phyloP scores from a whole-genome alignment of 2,888 invertebrate species.

The Philaethria dido region DNA sequence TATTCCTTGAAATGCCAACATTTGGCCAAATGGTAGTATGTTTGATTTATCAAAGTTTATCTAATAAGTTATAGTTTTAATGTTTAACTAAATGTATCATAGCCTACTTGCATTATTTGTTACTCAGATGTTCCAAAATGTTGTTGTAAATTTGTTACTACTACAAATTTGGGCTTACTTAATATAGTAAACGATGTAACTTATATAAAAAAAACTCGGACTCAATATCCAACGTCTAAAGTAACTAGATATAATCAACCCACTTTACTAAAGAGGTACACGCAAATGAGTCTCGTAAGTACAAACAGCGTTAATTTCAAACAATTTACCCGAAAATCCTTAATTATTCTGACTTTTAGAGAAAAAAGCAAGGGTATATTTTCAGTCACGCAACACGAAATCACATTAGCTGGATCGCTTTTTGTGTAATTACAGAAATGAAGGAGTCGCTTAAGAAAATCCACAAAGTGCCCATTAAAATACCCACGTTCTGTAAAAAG shows the following conservation, averaged over 20 bases:
- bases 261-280: constrained; percentile 21
- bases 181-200: no score
- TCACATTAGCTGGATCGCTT: constrained; percentile 19
- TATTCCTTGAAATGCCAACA: constrained; percentile 13
- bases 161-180: no score
- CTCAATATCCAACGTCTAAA: background rate
- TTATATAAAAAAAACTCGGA: no score
- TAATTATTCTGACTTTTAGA: constrained; percentile 12
- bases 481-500: constrained; percentile 4
- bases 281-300: constrained; percentile 16
- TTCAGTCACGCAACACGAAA: constrained; percentile 29
- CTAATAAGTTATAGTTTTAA: background rate
- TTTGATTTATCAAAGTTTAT: background rate
- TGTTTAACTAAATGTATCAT: background rate
- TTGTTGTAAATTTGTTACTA: no score
- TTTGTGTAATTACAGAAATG: constrained; percentile 19
- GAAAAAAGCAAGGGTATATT: constrained; percentile 20
- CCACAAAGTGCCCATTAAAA: constrained; percentile 10
- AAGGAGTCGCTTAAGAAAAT: constrained; percentile 19
- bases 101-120: background rate
- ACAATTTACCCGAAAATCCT: constrained; percentile 23
- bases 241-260: background rate
- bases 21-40: constrained; percentile 4
- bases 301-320: constrained; percentile 20
- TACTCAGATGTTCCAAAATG: no score